Evolutionary conservation across 2,888 invertebrate genomes (phyloP), one percentile per base, ranked within the genome.

Genomic region (Ornithoptera alexandrae): DNA sequence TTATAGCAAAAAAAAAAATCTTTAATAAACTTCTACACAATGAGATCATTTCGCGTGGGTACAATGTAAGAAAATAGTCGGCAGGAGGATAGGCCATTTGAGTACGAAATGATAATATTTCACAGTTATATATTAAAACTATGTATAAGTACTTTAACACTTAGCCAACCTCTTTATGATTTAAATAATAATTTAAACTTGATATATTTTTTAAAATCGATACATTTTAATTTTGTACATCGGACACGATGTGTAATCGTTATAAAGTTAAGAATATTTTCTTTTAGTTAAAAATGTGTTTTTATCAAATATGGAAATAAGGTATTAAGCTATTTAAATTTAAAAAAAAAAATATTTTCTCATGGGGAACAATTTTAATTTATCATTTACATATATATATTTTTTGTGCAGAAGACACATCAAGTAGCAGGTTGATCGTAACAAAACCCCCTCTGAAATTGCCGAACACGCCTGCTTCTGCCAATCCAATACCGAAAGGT

Each of bases 381-480:
- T 46, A 53, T 12, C n/a, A n/a, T 53, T 53, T 53, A n/a, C 6
- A 0, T 18, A 6, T 53, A 8, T 2, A 15, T 46, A 7, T 53
- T n/a, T 63, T 62, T 62, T 61, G 17, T 22, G 15, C 78, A 87
- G 88, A 81, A 80, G 86, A 84, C 75, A 72, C 82, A 78, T 78
- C 81, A 71, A 69, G 78, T 75, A 73, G 65, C 78, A 84, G 87
- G 73, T 81, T 80, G 76, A 77, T 84, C 72, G 74, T 79, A 70
- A 76, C 78, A 68, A 87, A 86, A 74, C 86, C 88, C 70, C 85
- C 86, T 58, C 76, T 85, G 74, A 86, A 79, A 74, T 83, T 84
- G 62, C 83, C 86, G 58, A 81, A 74, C 74, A 76, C 74, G 50
- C 79, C 82, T 60, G 77, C 81, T 69, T 76, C 81, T 36, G 77